These are phyloP conservation scores for Andrena bucephala DNA, from an alignment of 2,888 invertebrate genomes.

Conservation along the genomic window DNA sequence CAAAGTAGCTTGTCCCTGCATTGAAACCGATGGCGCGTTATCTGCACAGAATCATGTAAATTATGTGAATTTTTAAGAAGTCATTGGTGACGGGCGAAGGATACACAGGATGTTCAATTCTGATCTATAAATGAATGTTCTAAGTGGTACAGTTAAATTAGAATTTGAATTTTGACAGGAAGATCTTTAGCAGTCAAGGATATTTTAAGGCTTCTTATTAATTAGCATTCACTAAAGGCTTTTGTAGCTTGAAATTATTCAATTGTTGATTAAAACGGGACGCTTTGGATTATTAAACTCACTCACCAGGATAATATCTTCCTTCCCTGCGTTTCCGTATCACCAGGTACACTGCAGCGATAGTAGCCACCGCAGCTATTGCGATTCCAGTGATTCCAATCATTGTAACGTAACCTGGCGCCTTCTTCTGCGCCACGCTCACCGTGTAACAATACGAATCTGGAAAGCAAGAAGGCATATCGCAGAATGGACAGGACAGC, in stretches of 20 bases:
- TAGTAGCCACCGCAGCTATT: background rate
- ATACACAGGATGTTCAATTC: no score
- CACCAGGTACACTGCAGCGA: slow-evolving; percentile 11
- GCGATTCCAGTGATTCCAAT: slow-evolving; percentile 31
- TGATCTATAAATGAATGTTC: no score
- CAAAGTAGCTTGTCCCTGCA: background rate
- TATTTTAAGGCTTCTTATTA: no score
- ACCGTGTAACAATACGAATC: slow-evolving; percentile 23
- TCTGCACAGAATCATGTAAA: background rate
- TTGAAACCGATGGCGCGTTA: slow-evolving; percentile 6
- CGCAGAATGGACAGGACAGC: background rate
- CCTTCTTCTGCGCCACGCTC: background rate
- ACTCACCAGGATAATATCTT: slow-evolving; percentile 32
- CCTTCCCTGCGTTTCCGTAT: slow-evolving; percentile 10
- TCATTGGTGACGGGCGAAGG: no score
- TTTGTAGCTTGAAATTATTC: no score
- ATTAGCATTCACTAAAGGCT: no score
- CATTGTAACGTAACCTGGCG: background rate
- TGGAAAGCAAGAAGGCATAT: background rate
- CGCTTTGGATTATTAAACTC: no score
- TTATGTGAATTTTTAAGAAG: background rate
- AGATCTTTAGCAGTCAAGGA: no score
- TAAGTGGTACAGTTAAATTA: no score
- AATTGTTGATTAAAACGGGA: no score
- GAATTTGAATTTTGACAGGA: no score